Conservation (phyloP, 2,888 invertebrate genomes). For the Nemurella pictetii region DNA sequence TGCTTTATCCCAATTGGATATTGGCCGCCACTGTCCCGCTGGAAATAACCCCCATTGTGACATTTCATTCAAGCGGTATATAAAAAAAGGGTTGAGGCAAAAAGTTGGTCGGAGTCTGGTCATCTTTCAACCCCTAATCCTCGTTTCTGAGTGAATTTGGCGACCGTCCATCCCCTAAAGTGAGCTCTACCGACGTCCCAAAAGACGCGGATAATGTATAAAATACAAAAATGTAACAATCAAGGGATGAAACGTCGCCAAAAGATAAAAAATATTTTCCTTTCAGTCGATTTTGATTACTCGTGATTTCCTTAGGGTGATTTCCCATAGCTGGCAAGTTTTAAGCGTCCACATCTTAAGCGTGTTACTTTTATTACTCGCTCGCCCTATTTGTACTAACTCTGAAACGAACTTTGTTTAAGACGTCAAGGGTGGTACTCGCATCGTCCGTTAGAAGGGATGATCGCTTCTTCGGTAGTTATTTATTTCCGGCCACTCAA, state of each 20-base stretch:
- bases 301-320: not conserved
- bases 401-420: not conserved
- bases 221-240: slow-evolving; percentile 21
- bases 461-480: not conserved
- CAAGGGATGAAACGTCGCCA: slow-evolving; percentile 4
- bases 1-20: slow-evolving; percentile 31
- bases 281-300: not conserved
- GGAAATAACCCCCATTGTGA: slow-evolving; percentile 33
- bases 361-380: not conserved
- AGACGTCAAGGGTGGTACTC: not conserved
- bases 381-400: not conserved
- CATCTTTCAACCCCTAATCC: slow-evolving; percentile 31
- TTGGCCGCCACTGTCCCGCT: slow-evolving; percentile 21
- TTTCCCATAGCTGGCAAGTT: not conserved
- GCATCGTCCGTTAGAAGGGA: not conserved
- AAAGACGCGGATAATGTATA: slow-evolving; percentile 20
- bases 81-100: slow-evolving; percentile 19
- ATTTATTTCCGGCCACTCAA: not conserved
- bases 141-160: slow-evolving; percentile 31
- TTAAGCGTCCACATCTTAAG: not conserved
- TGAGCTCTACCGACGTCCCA: slow-evolving; percentile 8
- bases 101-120: slow-evolving; percentile 15
- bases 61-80: slow-evolving; percentile 23
- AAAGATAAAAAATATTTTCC: slow-evolving; percentile 12
- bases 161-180: slow-evolving; percentile 19